Base-by-base conservation (phyloP, 2,888 invertebrate species). In the Spisula solida region DNA sequence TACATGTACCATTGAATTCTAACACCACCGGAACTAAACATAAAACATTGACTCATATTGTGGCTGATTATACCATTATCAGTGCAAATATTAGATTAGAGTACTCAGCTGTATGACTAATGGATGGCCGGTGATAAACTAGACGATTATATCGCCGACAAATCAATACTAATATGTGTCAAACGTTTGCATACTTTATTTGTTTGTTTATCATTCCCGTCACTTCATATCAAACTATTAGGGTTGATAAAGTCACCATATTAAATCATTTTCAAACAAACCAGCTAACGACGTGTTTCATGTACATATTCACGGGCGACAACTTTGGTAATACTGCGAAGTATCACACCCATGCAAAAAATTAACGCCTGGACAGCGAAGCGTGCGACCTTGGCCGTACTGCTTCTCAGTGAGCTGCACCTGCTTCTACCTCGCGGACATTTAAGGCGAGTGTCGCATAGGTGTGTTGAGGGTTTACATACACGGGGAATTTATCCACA, bases 71-170 rank as follows among this genome's bases (percentile, higher is more conserved):
- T n/a, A 18, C 14, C 75, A 75, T 75, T 83, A 83, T 83, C 83
- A 31, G 83, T 14, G 31, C 70, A 83, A 70, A 48, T 31, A n/a
- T 51, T 16, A 75, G 83, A 83, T 75, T 29, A 75, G 48, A 83
- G 20, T 34, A 83, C 48, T 34, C 29, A 18, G 31, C 60, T 8
- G 8, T 8, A 75, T 75, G 75, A 75, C 75, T 31, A 75, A 75
- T 75, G 75, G 75, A 75, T 14, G 34, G 18, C 31, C 12, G 0
- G 16, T 34, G 75, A 75, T 75, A 75, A 75, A 75, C 34, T 0
- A 31, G 75, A 60, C 20, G 60, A 20, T 25, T 75, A 12, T 34
- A 75, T 25, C 25, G 16, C 18, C 34, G 31, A 31, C 31, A 31
- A 75, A 75, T 75, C 75, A 75, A 75, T 75, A 75, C 16, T 8